A percentile compares a stretch with the other conserved stretches of the same genome.
These are phyloP conservation scores for Masticophis lateralis DNA, from an alignment of 2,797 vertebrate genomes.

Conservation along the genomic window DNA sequence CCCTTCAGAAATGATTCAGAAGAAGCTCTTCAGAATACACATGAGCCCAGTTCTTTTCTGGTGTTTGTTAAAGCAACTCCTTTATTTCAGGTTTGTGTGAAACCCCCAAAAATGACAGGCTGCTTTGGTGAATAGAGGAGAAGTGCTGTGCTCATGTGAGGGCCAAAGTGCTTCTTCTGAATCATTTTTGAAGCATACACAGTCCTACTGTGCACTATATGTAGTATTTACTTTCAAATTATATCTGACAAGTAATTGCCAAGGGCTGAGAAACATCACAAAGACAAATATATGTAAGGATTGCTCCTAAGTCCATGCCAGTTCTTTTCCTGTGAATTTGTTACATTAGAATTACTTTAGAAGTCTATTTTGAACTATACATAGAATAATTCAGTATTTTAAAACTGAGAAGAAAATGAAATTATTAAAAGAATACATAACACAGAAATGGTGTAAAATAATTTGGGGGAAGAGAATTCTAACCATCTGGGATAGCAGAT, in stretches of 20 bases:
- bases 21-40: neutral
- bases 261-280: constrained; percentile 39
- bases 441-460: constrained; percentile 44
- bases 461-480: neutral
- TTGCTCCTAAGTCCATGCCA: constrained; percentile 22
- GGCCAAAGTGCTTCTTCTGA: neutral
- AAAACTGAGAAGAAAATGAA: constrained; percentile 35
- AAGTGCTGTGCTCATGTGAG: neutral
- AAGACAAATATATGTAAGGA: constrained; percentile 8
- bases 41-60: neutral
- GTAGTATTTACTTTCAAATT: constrained; percentile 48
- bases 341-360: constrained; percentile 46
- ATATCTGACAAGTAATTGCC: constrained; percentile 46
- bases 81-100: neutral
- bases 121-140: neutral
- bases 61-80: neutral
- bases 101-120: neutral
- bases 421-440: constrained; percentile 13
- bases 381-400: constrained; percentile 25
- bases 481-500: neutral
- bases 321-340: constrained; percentile 51
- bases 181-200: neutral
- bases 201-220: constrained; percentile 42
- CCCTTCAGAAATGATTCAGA: neutral
- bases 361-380: constrained; percentile 31